phyloP scores from a whole-genome alignment of 2,888 invertebrate genomes.

The Ophion obscuratus region DNA sequence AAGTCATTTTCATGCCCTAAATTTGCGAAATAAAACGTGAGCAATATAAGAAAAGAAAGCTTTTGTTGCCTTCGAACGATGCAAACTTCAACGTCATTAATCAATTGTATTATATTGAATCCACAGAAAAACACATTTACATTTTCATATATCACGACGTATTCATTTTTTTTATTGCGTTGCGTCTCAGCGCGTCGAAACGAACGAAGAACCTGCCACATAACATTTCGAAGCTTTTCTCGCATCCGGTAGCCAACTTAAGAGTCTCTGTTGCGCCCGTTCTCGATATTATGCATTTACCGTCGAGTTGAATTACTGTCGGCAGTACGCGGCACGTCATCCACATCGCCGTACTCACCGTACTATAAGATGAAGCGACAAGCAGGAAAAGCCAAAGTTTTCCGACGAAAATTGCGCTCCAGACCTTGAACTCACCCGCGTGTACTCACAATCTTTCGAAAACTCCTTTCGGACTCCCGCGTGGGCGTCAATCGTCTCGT shows the following conservation, averaged over 20 bases:
- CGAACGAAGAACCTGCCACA: not conserved
- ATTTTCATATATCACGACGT: not conserved
- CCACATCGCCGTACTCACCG: constrained; percentile 1
- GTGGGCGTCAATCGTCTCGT: constrained; percentile 1
- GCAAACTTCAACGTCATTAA: no score
- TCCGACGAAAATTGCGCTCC: constrained; percentile 43
- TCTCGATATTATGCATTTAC: constrained; percentile 3
- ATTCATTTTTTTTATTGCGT: not conserved
- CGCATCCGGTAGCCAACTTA: not conserved
- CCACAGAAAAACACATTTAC: not conserved
- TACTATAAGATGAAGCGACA: not conserved
- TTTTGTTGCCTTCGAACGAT: no score
- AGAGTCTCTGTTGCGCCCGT: constrained; percentile 22
- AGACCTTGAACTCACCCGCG: constrained; percentile 51
- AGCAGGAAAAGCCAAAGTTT: constrained; percentile 37
- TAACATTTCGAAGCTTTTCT: not conserved
- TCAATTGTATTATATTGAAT: not conserved
- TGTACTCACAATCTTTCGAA: constrained; percentile 11
- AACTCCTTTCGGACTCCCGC: constrained; percentile 13
- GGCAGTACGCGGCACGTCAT: not conserved
- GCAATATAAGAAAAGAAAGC: no score
- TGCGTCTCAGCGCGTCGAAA: not conserved
- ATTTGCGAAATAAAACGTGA: no score
- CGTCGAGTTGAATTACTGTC: not conserved
- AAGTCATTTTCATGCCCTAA: no score